A percentile compares a stretch with the other conserved stretches of the same genome.
These are phyloP conservation scores for Mus minutoides DNA, from an alignment of 2,797 vertebrate genomes.

Conservation along the genomic window DNA sequence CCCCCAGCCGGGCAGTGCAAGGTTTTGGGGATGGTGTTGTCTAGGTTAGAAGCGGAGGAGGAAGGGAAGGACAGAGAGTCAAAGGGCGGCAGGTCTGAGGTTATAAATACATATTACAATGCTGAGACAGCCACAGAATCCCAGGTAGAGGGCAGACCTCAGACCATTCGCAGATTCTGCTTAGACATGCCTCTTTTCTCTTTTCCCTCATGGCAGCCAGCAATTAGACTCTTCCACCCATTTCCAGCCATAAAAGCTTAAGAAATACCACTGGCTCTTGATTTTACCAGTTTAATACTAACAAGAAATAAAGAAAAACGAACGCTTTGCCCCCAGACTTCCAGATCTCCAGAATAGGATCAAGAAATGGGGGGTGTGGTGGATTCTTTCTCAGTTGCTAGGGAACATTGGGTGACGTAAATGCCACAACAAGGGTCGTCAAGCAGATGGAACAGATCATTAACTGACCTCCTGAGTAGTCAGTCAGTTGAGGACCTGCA, in stretches of 20 bases:
- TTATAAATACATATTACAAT: neutral
- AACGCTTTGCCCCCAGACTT: neutral
- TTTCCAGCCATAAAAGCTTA: slow-evolving; percentile 25
- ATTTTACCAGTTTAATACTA: slow-evolving; percentile 12
- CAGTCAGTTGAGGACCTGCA: slow-evolving; percentile 70
- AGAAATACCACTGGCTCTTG: slow-evolving; percentile 31
- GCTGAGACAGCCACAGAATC: neutral
- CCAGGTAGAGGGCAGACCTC: slow-evolving; percentile 50
- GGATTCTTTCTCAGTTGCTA: slow-evolving; percentile 82
- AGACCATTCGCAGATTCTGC: slow-evolving; percentile 47
- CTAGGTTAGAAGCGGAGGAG: neutral
- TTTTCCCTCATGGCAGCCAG: neutral
- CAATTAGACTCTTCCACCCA: slow-evolving; percentile 36
- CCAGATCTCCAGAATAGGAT: neutral
- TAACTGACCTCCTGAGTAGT: slow-evolving; percentile 59
- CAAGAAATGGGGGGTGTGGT: slow-evolving; percentile 44
- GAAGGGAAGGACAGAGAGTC: neutral
- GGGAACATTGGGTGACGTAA: slow-evolving; percentile 75
- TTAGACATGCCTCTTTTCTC: slow-evolving; percentile 44
- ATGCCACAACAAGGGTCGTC: slow-evolving; percentile 80
- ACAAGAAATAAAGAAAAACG: slow-evolving; percentile 15
- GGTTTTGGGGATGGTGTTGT: neutral
- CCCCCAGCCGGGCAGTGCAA: neutral
- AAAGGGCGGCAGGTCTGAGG: slow-evolving; percentile 27
- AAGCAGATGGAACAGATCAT: slow-evolving; percentile 81